phyloP scores from a whole-genome alignment of 2,797 vertebrate species.

The Sebastes minor region DNA sequence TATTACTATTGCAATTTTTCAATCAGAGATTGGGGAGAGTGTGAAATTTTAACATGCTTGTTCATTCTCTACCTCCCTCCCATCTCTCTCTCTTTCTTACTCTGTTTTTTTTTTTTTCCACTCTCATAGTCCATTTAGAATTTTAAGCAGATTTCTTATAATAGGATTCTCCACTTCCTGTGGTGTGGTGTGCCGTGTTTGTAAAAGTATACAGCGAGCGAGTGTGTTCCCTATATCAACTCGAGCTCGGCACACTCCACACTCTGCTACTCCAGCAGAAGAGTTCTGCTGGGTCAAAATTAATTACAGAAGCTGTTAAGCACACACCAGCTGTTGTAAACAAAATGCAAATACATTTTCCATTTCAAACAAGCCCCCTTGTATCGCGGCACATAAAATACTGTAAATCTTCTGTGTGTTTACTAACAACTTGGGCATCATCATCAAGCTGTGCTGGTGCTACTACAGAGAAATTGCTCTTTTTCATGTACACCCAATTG shows the following conservation, averaged over 20 bases:
- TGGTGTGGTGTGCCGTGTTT: slow-evolving; percentile 39
- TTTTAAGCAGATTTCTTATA: slow-evolving; percentile 71
- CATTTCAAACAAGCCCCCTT: slow-evolving; percentile 76
- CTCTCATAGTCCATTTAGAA: slow-evolving; percentile 61
- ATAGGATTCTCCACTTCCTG: slow-evolving; percentile 56
- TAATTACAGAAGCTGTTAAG: slow-evolving; percentile 82
- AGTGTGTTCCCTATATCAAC: slow-evolving; percentile 55
- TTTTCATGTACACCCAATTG: slow-evolving; percentile 41
- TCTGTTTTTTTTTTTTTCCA: background rate
- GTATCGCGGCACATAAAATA: slow-evolving; percentile 55
- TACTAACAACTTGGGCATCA: slow-evolving; percentile 59
- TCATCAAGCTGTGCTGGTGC: slow-evolving; percentile 55
- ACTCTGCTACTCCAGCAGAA: slow-evolving; percentile 60
- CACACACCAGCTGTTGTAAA: slow-evolving; percentile 83
- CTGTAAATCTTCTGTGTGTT: slow-evolving; percentile 69
- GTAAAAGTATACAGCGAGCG: slow-evolving; percentile 35
- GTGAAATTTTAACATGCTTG: slow-evolving; percentile 75
- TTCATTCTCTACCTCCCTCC: slow-evolving; percentile 36
- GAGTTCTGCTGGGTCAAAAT: slow-evolving; percentile 80
- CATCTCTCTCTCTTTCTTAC: background rate
- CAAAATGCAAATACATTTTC: slow-evolving; percentile 80
- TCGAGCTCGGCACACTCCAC: slow-evolving; percentile 42
- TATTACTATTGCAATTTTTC: slow-evolving; percentile 79
- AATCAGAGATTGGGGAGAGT: slow-evolving; percentile 74
- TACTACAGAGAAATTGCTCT: slow-evolving; percentile 52